phyloP scores from a whole-genome alignment of 92 coral and sea anemone genomes.

The Palythoa grandiflora region DNA sequence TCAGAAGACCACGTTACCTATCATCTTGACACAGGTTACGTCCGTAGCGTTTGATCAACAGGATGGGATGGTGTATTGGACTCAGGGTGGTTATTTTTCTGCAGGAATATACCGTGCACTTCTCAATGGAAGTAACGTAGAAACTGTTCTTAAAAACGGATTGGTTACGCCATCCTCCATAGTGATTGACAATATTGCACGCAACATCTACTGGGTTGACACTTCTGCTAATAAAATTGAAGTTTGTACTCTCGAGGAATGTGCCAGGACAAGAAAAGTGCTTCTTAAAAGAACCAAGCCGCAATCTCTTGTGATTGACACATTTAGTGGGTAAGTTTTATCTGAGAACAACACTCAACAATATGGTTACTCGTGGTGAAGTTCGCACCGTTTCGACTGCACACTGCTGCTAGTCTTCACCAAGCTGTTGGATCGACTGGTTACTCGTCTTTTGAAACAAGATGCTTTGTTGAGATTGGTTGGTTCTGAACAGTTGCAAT shows the following conservation, averaged over 20 bases:
- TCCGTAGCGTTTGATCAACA: slow-evolving; percentile 26
- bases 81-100: not conserved
- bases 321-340: slow-evolving; percentile 33
- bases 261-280: slow-evolving; percentile 21
- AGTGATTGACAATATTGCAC: slow-evolving; percentile 13
- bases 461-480: not conserved
- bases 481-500: no score
- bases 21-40: not conserved
- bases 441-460: no score
- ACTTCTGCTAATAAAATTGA: not conserved
- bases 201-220: slow-evolving; percentile 42
- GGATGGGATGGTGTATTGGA: slow-evolving; percentile 13
- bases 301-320: slow-evolving; percentile 22
- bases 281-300: not conserved
- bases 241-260: slow-evolving; percentile 13
- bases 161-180: not conserved
- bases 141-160: not conserved
- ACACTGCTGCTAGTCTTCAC: no score
- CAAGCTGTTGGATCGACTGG: no score
- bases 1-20: not conserved
- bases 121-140: slow-evolving; percentile 18
- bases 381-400: no score
- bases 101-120: slow-evolving; percentile 10
- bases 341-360: no score
- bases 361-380: no score